These are phyloP conservation scores for Chromoteleia sp. DNA, from an alignment of 2,888 invertebrate genomes.

Conservation along the genomic window DNA sequence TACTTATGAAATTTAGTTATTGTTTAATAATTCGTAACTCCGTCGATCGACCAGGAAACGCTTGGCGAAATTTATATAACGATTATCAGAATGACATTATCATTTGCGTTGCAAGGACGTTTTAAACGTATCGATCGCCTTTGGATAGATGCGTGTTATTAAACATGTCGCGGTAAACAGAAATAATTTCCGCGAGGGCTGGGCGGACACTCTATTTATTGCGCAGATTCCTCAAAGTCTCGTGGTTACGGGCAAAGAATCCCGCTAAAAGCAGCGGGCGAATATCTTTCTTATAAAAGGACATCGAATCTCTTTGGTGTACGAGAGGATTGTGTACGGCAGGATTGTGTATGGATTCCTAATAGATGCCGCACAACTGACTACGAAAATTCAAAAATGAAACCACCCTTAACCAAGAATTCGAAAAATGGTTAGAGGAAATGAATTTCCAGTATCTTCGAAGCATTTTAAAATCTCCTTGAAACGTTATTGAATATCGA, in stretches of 20 bases:
- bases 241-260: conserved; percentile 27
- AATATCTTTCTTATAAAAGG: conserved; percentile 40
- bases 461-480: background rate
- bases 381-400: conserved; percentile 2
- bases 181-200: conserved; percentile 1
- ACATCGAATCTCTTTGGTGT: conserved; percentile 20
- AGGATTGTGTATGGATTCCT: conserved; percentile 20
- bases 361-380: conserved; percentile 19
- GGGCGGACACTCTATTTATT: conserved; percentile 13
- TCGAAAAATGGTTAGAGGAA: background rate
- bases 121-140: background rate
- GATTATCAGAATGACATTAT: background rate
- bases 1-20: conserved; percentile 33
- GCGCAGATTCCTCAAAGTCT: conserved; percentile 21
- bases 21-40: conserved; percentile 23
- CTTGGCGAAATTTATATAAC: conserved; percentile 23
- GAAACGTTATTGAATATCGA: no score
- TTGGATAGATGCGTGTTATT: background rate
- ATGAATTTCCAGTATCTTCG: background rate
- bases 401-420: background rate
- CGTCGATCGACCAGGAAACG: no score
- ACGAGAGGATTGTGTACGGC: conserved; percentile 10
- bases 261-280: conserved; percentile 30
- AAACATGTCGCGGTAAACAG: background rate
- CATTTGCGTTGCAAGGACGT: background rate